Evolutionary conservation across 2,113 vertebrate genomes (phyloP).

Genomic region (Cheirogaleus medius): DNA sequence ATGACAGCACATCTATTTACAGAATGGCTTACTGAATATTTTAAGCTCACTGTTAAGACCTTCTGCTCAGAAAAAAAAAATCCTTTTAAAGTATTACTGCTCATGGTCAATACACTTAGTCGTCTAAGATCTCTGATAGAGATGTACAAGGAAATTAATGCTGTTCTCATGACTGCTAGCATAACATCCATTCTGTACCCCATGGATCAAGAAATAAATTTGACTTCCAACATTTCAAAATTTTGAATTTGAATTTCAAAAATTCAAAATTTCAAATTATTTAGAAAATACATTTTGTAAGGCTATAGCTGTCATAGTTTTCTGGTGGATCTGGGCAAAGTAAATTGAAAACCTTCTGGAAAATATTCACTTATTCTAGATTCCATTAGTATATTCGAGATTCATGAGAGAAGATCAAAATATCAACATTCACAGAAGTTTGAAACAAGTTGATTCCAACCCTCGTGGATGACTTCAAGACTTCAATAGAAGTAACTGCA

Average conservation of each 20-base stretch:
- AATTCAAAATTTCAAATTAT: no score
- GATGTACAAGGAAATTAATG: neutral
- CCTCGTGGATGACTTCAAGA: neutral
- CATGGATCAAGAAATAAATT: neutral
- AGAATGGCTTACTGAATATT: neutral
- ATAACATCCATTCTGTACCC: neutral
- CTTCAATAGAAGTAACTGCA: no score
- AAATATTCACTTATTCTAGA: no score
- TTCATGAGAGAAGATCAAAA: neutral
- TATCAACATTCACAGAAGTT: neutral
- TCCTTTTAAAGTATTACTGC: neutral
- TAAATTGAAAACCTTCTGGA: no score
- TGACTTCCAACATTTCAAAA: neutral
- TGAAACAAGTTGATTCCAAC: neutral
- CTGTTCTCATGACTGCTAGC: neutral
- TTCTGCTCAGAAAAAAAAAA: neutral
- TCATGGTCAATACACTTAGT: neutral
- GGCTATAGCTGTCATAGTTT: no score
- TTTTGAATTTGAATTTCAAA: no score
- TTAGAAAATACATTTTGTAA: no score
- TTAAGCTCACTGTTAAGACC: neutral
- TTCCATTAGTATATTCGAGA: neutral
- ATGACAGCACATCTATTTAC: neutral
- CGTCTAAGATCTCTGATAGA: neutral
- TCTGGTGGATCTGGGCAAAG: no score